phyloP scores from a whole-genome alignment of 1,140 invertebrate genomes.

The Drosophila orena region DNA sequence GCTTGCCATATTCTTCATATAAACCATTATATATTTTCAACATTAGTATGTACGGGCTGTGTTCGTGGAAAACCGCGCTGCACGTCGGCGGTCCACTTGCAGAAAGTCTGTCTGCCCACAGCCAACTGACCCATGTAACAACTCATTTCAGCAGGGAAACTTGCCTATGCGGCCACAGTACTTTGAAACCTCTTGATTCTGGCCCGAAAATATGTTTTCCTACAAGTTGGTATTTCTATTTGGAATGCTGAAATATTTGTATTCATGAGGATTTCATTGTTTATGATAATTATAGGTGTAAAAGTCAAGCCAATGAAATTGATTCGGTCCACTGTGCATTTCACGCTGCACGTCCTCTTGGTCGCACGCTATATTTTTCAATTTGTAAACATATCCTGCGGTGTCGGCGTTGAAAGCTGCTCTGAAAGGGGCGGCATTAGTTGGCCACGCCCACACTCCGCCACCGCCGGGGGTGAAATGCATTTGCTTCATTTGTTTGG shows the following conservation, averaged over 20 bases:
- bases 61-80: slow-evolving; percentile 36
- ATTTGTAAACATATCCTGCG: slow-evolving; percentile 82
- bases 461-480: slow-evolving; percentile 51
- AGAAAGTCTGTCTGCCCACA: slow-evolving; percentile 34
- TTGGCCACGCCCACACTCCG: slow-evolving; percentile 40
- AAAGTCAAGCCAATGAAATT: not conserved
- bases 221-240: not conserved
- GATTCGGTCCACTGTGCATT: slow-evolving; percentile 30
- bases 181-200: not conserved
- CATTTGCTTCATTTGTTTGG: slow-evolving; percentile 82
- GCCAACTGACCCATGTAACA: slow-evolving; percentile 55
- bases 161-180: slow-evolving; percentile 15
- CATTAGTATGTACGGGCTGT: slow-evolving; percentile 22
- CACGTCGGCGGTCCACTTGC: slow-evolving; percentile 55
- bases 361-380: slow-evolving; percentile 80
- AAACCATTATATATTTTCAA: slow-evolving; percentile 27
- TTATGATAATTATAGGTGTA: too few relatives aligned
- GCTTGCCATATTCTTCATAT: slow-evolving; percentile 19
- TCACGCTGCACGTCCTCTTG: slow-evolving; percentile 54
- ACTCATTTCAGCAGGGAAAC: slow-evolving; percentile 27
- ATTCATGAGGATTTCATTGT: too few relatives aligned
- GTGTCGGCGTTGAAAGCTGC: slow-evolving; percentile 62
- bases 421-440: slow-evolving; percentile 58
- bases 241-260: too few relatives aligned
- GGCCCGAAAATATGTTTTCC: not conserved